Conservation (phyloP, 2,888 invertebrate genomes). For the Diarsia dahlii region DNA sequence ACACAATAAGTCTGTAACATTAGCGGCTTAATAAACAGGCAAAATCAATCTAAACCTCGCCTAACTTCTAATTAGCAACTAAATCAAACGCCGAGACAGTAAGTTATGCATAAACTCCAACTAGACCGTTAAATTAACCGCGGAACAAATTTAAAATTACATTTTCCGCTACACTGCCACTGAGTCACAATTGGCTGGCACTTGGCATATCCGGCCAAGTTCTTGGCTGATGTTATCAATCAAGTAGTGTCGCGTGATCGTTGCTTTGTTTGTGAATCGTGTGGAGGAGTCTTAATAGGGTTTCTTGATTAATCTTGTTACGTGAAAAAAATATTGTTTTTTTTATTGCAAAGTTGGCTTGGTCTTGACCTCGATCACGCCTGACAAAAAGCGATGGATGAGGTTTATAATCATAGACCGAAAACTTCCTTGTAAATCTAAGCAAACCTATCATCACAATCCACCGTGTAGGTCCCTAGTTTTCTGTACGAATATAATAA, state of each 20-base stretch:
- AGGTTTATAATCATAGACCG: too few relatives aligned
- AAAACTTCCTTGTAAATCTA: neutral
- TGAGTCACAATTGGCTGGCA: constrained; percentile 49
- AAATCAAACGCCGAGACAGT: constrained; percentile 53
- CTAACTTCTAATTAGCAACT: constrained; percentile 45
- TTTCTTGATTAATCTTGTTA: constrained; percentile 2
- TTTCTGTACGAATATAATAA: neutral
- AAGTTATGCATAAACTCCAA: constrained; percentile 59
- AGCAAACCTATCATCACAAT: neutral
- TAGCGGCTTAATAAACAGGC: neutral
- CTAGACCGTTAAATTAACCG: constrained; percentile 58
- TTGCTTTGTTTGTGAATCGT: constrained; percentile 28
- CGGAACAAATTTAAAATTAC: constrained; percentile 63
- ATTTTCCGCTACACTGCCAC: constrained; percentile 57
- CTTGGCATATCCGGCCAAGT: constrained; percentile 46
- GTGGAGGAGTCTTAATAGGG: constrained; percentile 1
- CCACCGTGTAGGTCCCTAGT: constrained; percentile 5
- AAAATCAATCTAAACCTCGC: constrained; percentile 31
- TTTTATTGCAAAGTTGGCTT: too few relatives aligned
- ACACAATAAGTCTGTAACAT: neutral
- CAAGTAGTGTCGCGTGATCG: constrained; percentile 36
- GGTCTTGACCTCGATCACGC: too few relatives aligned
- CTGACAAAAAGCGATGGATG: too few relatives aligned
- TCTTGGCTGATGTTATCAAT: constrained; percentile 56
- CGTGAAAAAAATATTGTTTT: neutral